Percentiles rank a stretch among this genome's conserved stretches.
These are phyloP conservation scores for Indicator indicator DNA, from an alignment of 2,113 vertebrate genomes.

Conservation along the genomic window DNA sequence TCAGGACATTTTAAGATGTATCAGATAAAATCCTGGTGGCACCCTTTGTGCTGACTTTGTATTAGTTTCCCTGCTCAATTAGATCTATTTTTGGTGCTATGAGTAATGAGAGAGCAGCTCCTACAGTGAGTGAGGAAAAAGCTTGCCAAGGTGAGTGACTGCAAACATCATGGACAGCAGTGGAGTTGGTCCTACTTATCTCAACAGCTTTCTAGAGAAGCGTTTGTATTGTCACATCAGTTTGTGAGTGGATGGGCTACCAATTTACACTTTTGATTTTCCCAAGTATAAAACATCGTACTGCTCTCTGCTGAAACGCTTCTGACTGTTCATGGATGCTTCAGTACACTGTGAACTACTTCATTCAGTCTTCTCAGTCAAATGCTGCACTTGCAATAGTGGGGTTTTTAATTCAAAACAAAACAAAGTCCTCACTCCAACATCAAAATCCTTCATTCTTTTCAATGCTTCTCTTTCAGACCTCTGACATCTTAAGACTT, in stretches of 20 bases:
- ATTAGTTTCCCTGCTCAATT: not conserved
- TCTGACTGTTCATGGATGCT: not conserved
- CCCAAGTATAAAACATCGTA: not conserved
- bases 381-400: not conserved
- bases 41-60: not conserved
- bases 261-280: not conserved
- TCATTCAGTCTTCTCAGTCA: not conserved
- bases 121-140: not conserved
- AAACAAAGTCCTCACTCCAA: not conserved
- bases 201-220: not conserved
- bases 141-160: not conserved
- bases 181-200: not conserved
- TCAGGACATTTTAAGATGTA: not conserved
- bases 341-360: not conserved
- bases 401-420: not conserved
- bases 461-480: conserved; percentile 8
- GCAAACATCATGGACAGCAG: not conserved
- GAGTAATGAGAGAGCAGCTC: not conserved
- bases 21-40: rapidly evolving
- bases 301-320: not conserved
- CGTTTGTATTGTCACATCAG: not conserved
- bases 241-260: not conserved
- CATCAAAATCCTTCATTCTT: not conserved
- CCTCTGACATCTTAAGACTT: not conserved
- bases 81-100: not conserved